phyloP scores from a whole-genome alignment of 2,797 vertebrate species.

The Rhinella marina region DNA sequence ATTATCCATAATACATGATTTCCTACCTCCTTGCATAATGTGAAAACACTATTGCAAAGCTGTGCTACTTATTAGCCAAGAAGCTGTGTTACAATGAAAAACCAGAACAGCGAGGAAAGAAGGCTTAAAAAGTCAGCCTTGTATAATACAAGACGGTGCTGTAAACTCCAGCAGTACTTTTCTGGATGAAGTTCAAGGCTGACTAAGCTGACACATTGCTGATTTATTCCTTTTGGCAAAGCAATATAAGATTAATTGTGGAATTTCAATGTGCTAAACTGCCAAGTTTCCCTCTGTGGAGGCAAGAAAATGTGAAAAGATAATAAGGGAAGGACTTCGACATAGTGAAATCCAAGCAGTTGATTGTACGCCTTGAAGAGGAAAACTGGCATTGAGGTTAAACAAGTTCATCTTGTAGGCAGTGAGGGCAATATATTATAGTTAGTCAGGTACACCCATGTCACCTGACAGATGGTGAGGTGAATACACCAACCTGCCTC shows the following conservation, averaged over 20 bases:
- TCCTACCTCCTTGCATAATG: background rate
- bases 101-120: background rate
- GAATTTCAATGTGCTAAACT: constrained; percentile 34
- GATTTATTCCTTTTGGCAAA: constrained; percentile 46
- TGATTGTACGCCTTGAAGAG: background rate
- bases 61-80: background rate
- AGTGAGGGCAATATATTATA: background rate
- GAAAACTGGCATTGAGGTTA: background rate
- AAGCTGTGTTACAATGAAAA: background rate
- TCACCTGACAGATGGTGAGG: background rate
- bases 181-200: constrained; percentile 35
- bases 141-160: background rate
- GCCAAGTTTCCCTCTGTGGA: constrained; percentile 35
- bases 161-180: constrained; percentile 21
- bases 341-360: background rate
- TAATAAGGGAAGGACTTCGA: constrained; percentile 11
- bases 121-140: background rate
- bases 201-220: background rate
- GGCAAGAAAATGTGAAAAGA: constrained; percentile 19
- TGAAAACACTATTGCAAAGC: background rate
- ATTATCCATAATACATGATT: background rate
- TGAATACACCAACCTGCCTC: background rate
- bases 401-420: background rate
- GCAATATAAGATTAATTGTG: constrained; percentile 28
- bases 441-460: background rate